phyloP scores from a whole-genome alignment of 2,888 invertebrate genomes.

The Vanessa cardui region DNA sequence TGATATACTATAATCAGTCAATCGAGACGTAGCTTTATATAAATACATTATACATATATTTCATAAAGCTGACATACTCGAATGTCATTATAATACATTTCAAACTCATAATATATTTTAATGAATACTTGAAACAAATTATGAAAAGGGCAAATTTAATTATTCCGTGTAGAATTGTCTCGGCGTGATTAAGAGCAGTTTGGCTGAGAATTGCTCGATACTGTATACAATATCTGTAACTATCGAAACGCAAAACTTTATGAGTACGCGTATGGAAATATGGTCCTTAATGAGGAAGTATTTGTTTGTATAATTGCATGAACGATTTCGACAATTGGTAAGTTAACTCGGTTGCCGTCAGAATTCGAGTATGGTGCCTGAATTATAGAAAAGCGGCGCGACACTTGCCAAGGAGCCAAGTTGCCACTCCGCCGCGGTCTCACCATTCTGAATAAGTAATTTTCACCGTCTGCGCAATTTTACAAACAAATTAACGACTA shows the following conservation, averaged over 20 bases:
- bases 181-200: conserved; percentile 38
- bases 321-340: conserved; percentile 35
- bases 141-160: conserved; percentile 36
- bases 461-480: conserved; percentile 79
- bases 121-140: conserved; percentile 25
- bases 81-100: neutral
- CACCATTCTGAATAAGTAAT: conserved; percentile 77
- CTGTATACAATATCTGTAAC: conserved; percentile 30
- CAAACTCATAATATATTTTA: conserved; percentile 1
- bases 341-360: conserved; percentile 35
- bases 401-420: conserved; percentile 64
- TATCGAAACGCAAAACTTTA: conserved; percentile 27
- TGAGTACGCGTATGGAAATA: conserved; percentile 23
- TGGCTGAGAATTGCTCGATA: conserved; percentile 27
- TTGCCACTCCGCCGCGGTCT: conserved; percentile 62
- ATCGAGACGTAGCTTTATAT: no score
- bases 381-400: conserved; percentile 72
- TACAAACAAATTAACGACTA: conserved; percentile 81
- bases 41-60: no score
- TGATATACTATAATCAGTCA: no score
- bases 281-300: conserved; percentile 28
- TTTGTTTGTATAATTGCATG: conserved; percentile 36
- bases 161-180: conserved; percentile 37
- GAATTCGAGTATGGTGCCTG: conserved; percentile 51
- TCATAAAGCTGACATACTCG: no score